Evolutionary conservation across 2,888 invertebrate species (phyloP), one percentile per base, ranked within the genome.

Genomic region (Eucriotettix oculatus): DNA sequence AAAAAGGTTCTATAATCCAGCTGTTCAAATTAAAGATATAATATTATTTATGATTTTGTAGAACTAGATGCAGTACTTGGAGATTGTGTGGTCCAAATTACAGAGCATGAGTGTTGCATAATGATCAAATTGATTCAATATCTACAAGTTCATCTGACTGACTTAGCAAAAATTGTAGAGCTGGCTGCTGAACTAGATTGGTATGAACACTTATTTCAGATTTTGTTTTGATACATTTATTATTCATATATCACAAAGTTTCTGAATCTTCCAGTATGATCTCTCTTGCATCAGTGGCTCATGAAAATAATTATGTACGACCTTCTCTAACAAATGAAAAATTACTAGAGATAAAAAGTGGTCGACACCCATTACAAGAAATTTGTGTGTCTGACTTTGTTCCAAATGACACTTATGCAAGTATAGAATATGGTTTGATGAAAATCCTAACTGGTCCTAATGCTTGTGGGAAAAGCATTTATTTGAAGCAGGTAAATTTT

Each of bases 401-500:
- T 5, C 79, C 88, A 0, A 93, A 93, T 71, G 82, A 87, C 68
- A 78, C 81, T 10, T 70, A 73, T 61, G 86, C 86, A 59, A 80
- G 82, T 10, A 68, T 66, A 9, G 69, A 74, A 0, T 73, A 75
- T 10, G 80, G 80, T 16, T 73, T 76, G 12, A 79, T 94, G 40
- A 88, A 87, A 70, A 79, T 96, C 57, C 74, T 95, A 10, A 91
- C 90, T 0, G 95, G 94, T 1, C 90, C 95, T 0, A 96, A 95
- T 73, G 85, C 90, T 1, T 88, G 90, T 68, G 96, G 96, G 3
- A 97, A 96, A 74, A 94, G 90, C 62, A 83, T 94, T 42, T 96
- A 90, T 72, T 77, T 96, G 69, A 94, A 93, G 73, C 91, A 93
- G 76, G 79, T 80, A 61, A 42, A 14, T 29, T 29, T 29, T 29